Evolutionary conservation across 2,797 vertebrate species (phyloP).

Genomic region (Bradypodion ventrale): DNA sequence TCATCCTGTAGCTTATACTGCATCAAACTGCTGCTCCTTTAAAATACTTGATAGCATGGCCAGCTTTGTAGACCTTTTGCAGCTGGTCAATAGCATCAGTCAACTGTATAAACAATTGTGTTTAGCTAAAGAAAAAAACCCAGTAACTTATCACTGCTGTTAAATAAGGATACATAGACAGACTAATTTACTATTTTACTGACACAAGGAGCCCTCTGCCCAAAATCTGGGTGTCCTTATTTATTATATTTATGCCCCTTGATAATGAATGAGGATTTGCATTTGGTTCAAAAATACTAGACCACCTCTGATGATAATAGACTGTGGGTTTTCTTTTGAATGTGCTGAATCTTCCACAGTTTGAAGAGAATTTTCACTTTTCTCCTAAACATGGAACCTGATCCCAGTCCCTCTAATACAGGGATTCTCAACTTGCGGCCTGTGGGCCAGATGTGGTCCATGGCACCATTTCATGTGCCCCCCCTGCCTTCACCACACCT

Average conservation of each 20-base stretch:
- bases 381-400: background rate
- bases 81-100: background rate
- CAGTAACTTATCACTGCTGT: background rate
- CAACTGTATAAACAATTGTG: background rate
- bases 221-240: background rate
- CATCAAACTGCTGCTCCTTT: too few relatives aligned
- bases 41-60: too few relatives aligned
- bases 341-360: background rate
- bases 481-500: too few relatives aligned
- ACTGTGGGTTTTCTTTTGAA: background rate
- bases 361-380: background rate
- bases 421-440: too few relatives aligned
- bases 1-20: too few relatives aligned
- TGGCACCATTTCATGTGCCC: too few relatives aligned
- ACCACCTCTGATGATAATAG: background rate
- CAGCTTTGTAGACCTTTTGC: too few relatives aligned
- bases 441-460: too few relatives aligned
- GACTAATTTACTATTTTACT: background rate
- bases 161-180: background rate
- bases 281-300: background rate
- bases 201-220: background rate
- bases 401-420: background rate
- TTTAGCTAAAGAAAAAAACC: background rate
- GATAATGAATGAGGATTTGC: background rate
- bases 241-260: too few relatives aligned